phyloP scores from a whole-genome alignment of 35 echinoderm and acorn worm genomes.

The Ophiothrix spiculata region DNA sequence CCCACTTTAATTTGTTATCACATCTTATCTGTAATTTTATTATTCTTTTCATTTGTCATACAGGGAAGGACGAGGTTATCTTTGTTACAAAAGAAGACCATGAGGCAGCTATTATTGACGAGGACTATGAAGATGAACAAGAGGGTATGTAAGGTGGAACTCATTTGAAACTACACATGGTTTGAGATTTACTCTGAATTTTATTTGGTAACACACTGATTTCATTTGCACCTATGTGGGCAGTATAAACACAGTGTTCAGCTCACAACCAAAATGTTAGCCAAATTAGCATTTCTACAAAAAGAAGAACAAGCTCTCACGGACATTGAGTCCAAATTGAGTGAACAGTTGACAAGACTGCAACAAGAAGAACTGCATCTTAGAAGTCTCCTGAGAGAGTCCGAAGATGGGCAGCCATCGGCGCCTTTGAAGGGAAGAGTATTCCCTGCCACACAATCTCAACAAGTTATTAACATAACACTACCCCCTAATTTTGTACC shows the following conservation, averaged over 20 bases:
- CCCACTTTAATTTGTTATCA: too few species aligned
- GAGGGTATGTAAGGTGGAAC: constrained; percentile 45
- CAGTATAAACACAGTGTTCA: too few species aligned
- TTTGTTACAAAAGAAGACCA: constrained; percentile 95
- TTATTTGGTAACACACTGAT: too few species aligned
- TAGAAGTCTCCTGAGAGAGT: neutral
- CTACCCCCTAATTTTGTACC: too few species aligned
- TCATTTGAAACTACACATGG: too few species aligned
- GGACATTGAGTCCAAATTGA: neutral
- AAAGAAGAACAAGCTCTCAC: neutral
- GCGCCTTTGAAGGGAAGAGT: too few species aligned
- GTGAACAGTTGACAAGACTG: neutral
- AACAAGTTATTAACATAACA: too few species aligned
- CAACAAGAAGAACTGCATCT: neutral
- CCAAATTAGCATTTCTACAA: neutral
- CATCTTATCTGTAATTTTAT: neutral
- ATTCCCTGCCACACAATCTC: too few species aligned
- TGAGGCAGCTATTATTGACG: constrained; percentile 54
- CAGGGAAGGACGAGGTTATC: constrained; percentile 88
- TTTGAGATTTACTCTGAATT: too few species aligned
- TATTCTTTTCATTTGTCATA: neutral
- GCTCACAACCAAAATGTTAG: neutral
- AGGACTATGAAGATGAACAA: constrained; percentile 73
- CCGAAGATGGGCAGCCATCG: neutral
- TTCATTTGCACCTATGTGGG: too few species aligned